Evolutionary conservation across 2,888 invertebrate species (phyloP).

Genomic region (Harpalus rubripes): DNA sequence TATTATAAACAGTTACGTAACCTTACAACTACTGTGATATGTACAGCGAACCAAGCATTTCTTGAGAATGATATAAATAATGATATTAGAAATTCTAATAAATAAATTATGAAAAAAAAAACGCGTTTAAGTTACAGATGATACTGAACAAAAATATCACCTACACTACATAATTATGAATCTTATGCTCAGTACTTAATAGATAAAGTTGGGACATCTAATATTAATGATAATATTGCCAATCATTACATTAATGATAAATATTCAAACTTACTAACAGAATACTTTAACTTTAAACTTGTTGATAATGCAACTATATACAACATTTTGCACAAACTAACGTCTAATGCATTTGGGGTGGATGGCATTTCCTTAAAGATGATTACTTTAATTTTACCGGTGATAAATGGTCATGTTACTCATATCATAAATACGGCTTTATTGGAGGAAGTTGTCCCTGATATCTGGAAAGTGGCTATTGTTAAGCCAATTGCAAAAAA

Average conservation of each 20-base stretch:
- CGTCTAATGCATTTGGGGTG: not conserved
- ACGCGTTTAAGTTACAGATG: not conserved
- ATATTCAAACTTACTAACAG: not conserved
- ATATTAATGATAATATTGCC: not conserved
- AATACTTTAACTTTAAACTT: not conserved
- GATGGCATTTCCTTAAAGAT: slow-evolving; percentile 15
- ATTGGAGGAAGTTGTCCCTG: slow-evolving; percentile 1
- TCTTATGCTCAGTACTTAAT: not conserved
- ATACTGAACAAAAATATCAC: too few species aligned
- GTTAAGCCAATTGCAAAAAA: not conserved
- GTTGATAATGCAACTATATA: too few species aligned
- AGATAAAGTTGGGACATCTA: slow-evolving; percentile 19
- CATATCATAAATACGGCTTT: not conserved
- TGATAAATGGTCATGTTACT: not conserved
- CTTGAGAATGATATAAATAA: too few species aligned
- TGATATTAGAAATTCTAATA: too few species aligned
- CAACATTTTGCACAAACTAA: too few species aligned
- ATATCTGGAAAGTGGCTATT: slow-evolving; percentile 1
- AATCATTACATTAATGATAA: slow-evolving; percentile 20
- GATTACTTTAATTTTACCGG: not conserved
- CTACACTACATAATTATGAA: too few species aligned
- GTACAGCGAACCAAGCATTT: too few species aligned
- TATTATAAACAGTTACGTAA: too few species aligned
- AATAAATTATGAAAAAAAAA: too few species aligned
- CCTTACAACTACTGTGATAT: too few species aligned